Evolutionary conservation across 1,140 invertebrate genomes (phyloP), one percentile per base, ranked within the genome.

Genomic region (Nylanderia fulva): DNA sequence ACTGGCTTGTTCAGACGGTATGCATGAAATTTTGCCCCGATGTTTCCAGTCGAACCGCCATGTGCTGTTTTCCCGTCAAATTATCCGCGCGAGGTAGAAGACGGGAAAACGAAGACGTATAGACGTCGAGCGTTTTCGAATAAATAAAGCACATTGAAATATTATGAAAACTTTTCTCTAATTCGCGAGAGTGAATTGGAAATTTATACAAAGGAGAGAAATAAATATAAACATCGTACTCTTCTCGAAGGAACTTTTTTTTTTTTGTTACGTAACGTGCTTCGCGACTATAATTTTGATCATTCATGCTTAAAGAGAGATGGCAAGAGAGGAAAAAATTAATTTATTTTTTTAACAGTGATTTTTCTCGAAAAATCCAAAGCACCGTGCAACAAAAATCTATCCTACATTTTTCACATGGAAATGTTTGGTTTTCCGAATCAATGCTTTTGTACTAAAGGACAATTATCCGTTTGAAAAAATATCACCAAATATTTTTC

Each of bases 11-110:
- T 71, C 66, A 60, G n/a, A 24, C 36, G 33, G 7, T 58, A 29
- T 72, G 66, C n/a, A 71, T 45, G 54, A 82, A 82, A 82, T 82
- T 82, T 72, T 72, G 52, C 77, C 52, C 42, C 64, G 24, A 71
- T 71, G 52, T 82, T 82, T 71, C 66, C 66, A 58, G 52, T 71
- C 36, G 66, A 71, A 45, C 8, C 36, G 52, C 33, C 39, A 68
- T 7, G 45, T 48, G 52, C 36, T 71, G 52, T 27, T 60, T 72
- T 60, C 48, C 66, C 27, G 54, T 72, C 66, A 82, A 82, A 82
- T 82, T 82, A 82, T 33, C 52, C 52, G 27, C 77, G 29, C 6
- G 64, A 45, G 18, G 24, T 36, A 15, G 42, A n/a, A 69, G 71
- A 60, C 42, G 45, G 29, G 27, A 79, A 82, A 71, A 58, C 15